A percentile compares a stretch with the other conserved stretches of the same genome.
phyloP scores from a whole-genome alignment of 1,140 invertebrate species.

The Zaprionus lachaisei region DNA sequence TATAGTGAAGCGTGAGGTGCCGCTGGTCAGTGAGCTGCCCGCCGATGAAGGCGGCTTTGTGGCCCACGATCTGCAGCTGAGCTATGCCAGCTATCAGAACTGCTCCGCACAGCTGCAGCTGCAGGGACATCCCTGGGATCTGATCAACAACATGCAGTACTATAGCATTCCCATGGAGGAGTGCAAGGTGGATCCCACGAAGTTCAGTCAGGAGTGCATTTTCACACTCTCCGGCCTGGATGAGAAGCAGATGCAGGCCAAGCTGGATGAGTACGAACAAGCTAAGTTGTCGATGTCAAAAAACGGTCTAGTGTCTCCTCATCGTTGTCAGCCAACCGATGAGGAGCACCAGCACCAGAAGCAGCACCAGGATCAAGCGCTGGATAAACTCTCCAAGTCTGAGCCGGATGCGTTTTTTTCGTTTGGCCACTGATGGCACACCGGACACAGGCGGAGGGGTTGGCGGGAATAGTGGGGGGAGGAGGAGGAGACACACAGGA shows the following conservation, averaged over 20 bases:
- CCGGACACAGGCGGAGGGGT: constrained; percentile 66
- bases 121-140: constrained; percentile 87
- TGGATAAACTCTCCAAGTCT: constrained; percentile 39
- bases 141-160: constrained; percentile 86
- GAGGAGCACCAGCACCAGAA: constrained; percentile 56
- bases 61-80: constrained; percentile 59
- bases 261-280: constrained; percentile 77
- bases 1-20: constrained; percentile 81
- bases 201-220: constrained; percentile 85
- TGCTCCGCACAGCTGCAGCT: constrained; percentile 85
- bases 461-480: not conserved
- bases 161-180: constrained; percentile 86
- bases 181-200: constrained; percentile 84
- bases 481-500: constrained; percentile 26
- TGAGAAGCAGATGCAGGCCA: constrained; percentile 85
- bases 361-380: constrained; percentile 26
- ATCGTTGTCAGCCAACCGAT: constrained; percentile 73
- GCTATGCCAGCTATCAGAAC: constrained; percentile 69
- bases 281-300: constrained; percentile 66
- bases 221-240: constrained; percentile 86
- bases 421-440: constrained; percentile 69
- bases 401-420: constrained; percentile 77
- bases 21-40: constrained; percentile 70
- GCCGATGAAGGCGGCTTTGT: constrained; percentile 60
- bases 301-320: constrained; percentile 84